Base-by-base conservation (phyloP, 2,797 vertebrate species). In the Pseudocheirus occidentalis region DNA sequence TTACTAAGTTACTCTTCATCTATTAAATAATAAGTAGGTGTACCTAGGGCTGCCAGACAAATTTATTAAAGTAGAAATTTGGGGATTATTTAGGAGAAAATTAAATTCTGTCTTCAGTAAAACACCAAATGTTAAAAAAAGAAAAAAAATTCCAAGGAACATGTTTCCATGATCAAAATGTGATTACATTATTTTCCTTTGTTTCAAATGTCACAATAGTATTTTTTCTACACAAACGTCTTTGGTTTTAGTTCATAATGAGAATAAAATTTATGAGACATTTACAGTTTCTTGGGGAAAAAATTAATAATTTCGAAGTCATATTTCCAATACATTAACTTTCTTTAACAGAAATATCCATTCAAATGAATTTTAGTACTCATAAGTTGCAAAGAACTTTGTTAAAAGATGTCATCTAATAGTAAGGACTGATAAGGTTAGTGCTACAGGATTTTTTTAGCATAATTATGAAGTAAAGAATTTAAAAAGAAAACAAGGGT, bases 81-180 rank as follows among this genome's bases (percentile, higher is more conserved):
- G 59, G 56, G 1, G 34, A 95, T 97, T 92, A 95, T 98, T 98
- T 98, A 97, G 97, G 94, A 95, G 97, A 97, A 73, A 98, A 97
- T 96, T 95, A 98, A 95, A 91, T 95, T 91, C 28, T 50, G 94
- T 92, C 92, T 90, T 93, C 52, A 73, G 55, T 96, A 98, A 97
- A 98, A 96, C 1, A 52, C 50, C 40, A 90, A 55, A 97, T 97
- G 95, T 92, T 95, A 97, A 94, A 96, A 95, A 98, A 97, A 96
- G 93, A 96, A 96, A 97, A 89, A 66, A 96, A 95, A 96, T 96
- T 93, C 46, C 92, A 54, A 28, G 92, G 92, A 55, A 73, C 73
- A 96, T 91, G 40, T 95, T 81, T 97, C 94, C 90, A 91, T 56
- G 58, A 94, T 96, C 16, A 0, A 97, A 97, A 12, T 97, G 94